phyloP scores from a whole-genome alignment of 2,797 vertebrate species.

The Odontamblyopus rebecca region DNA sequence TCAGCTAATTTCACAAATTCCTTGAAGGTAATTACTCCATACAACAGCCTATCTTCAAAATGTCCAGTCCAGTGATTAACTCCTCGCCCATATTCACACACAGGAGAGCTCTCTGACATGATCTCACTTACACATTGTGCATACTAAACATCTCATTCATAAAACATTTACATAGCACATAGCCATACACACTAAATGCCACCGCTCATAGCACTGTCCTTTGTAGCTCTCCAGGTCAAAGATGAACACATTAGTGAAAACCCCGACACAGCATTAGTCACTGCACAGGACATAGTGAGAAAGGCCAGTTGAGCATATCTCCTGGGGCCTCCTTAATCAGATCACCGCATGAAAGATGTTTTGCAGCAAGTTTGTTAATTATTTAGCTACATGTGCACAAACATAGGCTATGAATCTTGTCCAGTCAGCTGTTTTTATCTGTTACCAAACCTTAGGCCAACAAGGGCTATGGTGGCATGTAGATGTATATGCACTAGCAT shows the following conservation, averaged over 20 bases:
- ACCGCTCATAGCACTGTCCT: neutral
- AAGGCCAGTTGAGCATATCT: conserved; percentile 42
- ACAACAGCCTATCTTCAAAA: conserved; percentile 29
- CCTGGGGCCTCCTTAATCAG: conserved; percentile 62
- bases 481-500: conserved; percentile 36
- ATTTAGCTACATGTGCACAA: conserved; percentile 53
- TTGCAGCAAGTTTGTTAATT: conserved; percentile 66
- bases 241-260: conserved; percentile 15
- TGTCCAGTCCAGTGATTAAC: conserved; percentile 14
- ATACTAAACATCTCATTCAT: neutral
- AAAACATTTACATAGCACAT: conserved; percentile 18
- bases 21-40: conserved; percentile 10
- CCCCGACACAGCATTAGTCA: conserved; percentile 32
- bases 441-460: conserved; percentile 31
- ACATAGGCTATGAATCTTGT: conserved; percentile 44
- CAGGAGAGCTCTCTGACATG: conserved; percentile 6
- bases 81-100: conserved; percentile 14
- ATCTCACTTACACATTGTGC: neutral
- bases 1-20: neutral
- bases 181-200: neutral
- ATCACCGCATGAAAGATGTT: conserved; percentile 64
- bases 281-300: conserved; percentile 16
- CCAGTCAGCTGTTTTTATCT: conserved; percentile 50
- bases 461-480: conserved; percentile 19
- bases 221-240: conserved; percentile 1